Conservation (phyloP, 2,113 vertebrate genomes). For the Excalfactoria chinensis region DNA sequence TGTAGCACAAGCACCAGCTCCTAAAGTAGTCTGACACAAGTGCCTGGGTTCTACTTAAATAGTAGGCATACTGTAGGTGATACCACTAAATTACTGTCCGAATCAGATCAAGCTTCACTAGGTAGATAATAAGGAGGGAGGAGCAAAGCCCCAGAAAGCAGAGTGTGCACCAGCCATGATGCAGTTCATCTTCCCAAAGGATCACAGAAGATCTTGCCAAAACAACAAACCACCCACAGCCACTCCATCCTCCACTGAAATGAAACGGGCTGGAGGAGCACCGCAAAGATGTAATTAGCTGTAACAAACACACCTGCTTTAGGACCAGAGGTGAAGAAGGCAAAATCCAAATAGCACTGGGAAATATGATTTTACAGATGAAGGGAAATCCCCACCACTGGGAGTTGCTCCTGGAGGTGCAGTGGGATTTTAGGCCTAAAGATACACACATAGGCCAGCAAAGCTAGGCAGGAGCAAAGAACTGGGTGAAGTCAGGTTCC, state of each 20-base stretch:
- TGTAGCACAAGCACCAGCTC: not conserved
- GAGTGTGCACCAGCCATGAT: rapidly evolving
- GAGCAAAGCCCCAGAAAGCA: not conserved
- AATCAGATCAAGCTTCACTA: not conserved
- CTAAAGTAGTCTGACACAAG: not conserved
- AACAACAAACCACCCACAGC: not conserved
- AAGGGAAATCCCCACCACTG: not conserved
- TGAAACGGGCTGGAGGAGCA: not conserved
- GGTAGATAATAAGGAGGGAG: not conserved
- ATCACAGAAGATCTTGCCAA: not conserved
- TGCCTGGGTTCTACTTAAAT: not conserved
- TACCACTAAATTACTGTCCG: not conserved
- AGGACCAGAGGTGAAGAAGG: not conserved
- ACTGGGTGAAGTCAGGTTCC: not conserved
- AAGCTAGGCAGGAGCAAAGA: not conserved
- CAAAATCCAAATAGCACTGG: not conserved
- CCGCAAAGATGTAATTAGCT: not conserved
- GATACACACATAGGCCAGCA: not conserved
- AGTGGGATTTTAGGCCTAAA: not conserved
- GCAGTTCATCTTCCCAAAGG: not conserved
- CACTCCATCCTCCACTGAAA: not conserved
- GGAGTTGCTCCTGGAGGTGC: not conserved
- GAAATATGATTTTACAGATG: not conserved
- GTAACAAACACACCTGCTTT: not conserved
- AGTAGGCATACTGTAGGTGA: not conserved